Evolutionary conservation across 2,797 vertebrate genomes (phyloP), one percentile per base, ranked within the genome.

Genomic region (Acrossocheilus wenchowensis): DNA sequence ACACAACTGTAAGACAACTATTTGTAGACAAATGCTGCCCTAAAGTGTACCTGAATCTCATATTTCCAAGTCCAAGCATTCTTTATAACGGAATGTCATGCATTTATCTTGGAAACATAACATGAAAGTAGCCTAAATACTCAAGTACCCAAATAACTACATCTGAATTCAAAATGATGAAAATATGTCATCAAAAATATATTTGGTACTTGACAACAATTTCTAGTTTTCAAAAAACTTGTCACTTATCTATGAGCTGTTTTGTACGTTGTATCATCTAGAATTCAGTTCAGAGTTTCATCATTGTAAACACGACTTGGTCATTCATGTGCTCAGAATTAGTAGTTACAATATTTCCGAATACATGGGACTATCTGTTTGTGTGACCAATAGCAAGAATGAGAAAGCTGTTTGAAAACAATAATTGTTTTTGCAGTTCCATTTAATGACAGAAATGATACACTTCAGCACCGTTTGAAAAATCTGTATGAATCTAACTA

Each of bases 401-500:
- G 73, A 15, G 72, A 75, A 34, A 21, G 8, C 26, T 34, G 17
- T 36, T 75, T 75, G 5, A 36, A 77, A 21, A 36, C 10, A 78
- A 60, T 26, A 2, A 26, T 10, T 36, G 2, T 75, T 78, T 60
- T 60, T 78, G 75, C 23, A n/a, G 21, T 39, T 57, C 10, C 34
- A 41, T 41, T 78, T 36, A 57, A 34, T 39, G 21, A 78, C 12
- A n/a, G 34, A 78, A 57, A 78, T 60, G 4, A 78, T 10, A 54
- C 30, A 54, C 34, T 78, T 78, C 4, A 77, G 19, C 5, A n/a
- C 34, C 23, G 23, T 60, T 78, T 23, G 19, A 39, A 39, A 57
- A 52, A 75, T 52, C 17, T 43, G 36, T 81, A 12, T 81, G n/a
- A 68, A 50, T 81, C 19, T 69, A 64, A 64, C n/a, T 64, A 64